Percentiles rank a stretch among this genome's conserved stretches.
These are phyloP conservation scores for Dreissena rostriformis DNA, from an alignment of 1,140 invertebrate species.

Conservation along the genomic window DNA sequence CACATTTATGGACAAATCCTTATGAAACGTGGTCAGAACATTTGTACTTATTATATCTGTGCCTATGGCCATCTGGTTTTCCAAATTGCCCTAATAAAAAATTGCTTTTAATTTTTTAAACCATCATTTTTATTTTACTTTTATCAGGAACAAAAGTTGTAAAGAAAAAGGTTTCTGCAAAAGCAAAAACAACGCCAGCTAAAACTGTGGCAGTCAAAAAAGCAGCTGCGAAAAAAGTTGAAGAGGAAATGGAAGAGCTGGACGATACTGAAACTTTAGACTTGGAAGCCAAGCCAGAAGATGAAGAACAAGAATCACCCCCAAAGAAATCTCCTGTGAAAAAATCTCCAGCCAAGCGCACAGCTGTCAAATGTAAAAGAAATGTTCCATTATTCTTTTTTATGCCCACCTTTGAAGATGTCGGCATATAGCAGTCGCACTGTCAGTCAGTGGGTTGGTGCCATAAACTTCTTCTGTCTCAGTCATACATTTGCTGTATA, in stretches of 20 bases:
- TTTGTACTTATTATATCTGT: neutral
- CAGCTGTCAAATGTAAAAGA: conserved; percentile 9
- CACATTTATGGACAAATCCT: too few species aligned
- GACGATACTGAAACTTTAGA: conserved; percentile 1
- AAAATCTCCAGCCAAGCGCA: conserved; percentile 28
- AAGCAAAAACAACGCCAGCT: conserved; percentile 47
- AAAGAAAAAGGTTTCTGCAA: conserved; percentile 40
- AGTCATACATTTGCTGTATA: too few species aligned
- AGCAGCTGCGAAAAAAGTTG: conserved; percentile 44
- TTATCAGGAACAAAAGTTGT: conserved; percentile 56
- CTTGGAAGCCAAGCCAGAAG: conserved; percentile 2
- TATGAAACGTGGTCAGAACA: too few species aligned
- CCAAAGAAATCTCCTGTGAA: conserved; percentile 14
- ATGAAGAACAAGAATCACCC: neutral
- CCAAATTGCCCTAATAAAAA: neutral
- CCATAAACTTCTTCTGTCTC: too few species aligned
- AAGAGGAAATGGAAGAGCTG: conserved; percentile 22
- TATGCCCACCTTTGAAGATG: too few species aligned
- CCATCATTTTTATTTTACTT: neutral
- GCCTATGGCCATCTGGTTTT: conserved; percentile 2
- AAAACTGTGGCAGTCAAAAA: conserved; percentile 41
- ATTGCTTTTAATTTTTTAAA: too few species aligned
- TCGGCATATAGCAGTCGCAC: too few species aligned
- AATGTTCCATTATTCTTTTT: too few species aligned
- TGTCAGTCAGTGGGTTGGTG: too few species aligned